Conservation (phyloP, 2,113 vertebrate genomes). For the Pantherophis guttatus region DNA sequence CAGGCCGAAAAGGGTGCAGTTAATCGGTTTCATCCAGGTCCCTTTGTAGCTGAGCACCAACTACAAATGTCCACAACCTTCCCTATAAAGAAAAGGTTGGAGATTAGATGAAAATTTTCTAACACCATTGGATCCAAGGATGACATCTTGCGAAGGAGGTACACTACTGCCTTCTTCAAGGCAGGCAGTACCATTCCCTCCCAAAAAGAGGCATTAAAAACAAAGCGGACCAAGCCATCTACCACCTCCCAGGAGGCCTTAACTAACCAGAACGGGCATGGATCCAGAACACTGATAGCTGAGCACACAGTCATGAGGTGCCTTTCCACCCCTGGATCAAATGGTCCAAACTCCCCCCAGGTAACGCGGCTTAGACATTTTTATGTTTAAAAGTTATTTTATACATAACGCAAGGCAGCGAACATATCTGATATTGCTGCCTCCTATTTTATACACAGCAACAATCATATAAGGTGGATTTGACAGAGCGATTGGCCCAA, state of each 20-base stretch:
- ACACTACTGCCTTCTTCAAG: neutral
- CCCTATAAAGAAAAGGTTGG: neutral
- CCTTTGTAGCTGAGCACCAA: neutral
- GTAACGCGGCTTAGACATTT: neutral
- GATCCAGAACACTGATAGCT: neutral
- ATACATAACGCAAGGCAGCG: neutral
- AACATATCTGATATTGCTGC: neutral
- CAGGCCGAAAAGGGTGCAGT: neutral
- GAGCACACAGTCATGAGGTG: neutral
- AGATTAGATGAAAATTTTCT: neutral
- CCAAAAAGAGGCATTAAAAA: neutral
- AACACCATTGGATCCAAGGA: neutral
- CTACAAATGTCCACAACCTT: neutral
- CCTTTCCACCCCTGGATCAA: neutral
- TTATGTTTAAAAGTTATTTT: neutral
- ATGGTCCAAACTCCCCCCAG: neutral
- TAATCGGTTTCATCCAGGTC: neutral
- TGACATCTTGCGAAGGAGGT: neutral
- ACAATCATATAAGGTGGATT: neutral
- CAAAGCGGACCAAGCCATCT: neutral
- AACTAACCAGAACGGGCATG: neutral
- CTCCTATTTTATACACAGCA: neutral
- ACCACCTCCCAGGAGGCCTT: neutral
- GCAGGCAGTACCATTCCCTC: neutral
- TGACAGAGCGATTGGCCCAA: neutral